A percentile compares a stretch with the other conserved stretches of the same genome.
These are phyloP conservation scores for Willisornis vidua DNA, from an alignment of 2,113 vertebrate species.

Conservation along the genomic window DNA sequence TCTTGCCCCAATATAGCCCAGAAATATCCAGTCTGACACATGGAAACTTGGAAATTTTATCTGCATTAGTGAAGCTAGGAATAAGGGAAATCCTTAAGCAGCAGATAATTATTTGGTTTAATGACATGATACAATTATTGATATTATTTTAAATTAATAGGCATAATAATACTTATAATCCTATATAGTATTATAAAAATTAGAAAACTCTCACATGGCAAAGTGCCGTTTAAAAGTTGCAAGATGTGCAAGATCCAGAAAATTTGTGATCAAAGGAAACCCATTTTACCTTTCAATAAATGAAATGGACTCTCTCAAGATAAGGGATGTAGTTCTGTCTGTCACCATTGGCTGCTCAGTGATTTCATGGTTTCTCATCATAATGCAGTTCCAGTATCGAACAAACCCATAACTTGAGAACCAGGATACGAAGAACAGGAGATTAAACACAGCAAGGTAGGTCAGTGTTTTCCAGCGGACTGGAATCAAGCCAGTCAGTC, in stretches of 20 bases:
- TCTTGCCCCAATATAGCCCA: not conserved
- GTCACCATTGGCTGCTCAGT: slow-evolving; percentile 87
- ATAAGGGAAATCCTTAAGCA: not conserved
- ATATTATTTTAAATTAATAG: not conserved
- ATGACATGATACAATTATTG: not conserved
- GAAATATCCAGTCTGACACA: not conserved
- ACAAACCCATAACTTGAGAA: slow-evolving; percentile 72
- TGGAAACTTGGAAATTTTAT: not conserved
- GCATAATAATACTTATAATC: not conserved
- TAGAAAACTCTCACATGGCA: not conserved
- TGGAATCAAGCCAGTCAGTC: slow-evolving; percentile 49
- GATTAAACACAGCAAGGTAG: not conserved
- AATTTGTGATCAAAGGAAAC: not conserved
- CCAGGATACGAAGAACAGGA: slow-evolving; percentile 62
- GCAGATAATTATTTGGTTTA: not conserved
- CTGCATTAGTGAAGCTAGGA: not conserved
- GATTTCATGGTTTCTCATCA: slow-evolving; percentile 86
- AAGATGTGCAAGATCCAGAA: not conserved
- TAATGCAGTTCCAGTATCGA: slow-evolving; percentile 86
- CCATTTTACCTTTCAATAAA: slow-evolving; percentile 83
- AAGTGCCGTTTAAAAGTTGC: not conserved
- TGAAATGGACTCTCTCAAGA: slow-evolving; percentile 79
- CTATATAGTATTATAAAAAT: not conserved
- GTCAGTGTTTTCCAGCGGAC: slow-evolving; percentile 42
- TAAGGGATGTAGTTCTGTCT: slow-evolving; percentile 57